Evolutionary conservation across 2,888 invertebrate species (phyloP).

Genomic region (Acleris laterana): DNA sequence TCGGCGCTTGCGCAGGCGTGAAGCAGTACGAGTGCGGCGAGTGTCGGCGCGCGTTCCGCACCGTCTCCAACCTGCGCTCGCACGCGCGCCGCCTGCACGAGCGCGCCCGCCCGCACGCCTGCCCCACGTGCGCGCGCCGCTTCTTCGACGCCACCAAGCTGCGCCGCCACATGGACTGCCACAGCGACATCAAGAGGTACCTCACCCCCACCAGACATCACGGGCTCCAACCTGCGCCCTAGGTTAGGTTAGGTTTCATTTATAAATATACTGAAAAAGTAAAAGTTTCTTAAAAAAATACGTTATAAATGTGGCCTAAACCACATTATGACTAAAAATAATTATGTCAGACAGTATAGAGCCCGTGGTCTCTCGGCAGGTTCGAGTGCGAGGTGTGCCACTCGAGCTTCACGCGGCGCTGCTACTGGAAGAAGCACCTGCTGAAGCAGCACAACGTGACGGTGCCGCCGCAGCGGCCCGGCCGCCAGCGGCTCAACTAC

Average conservation of each 20-base stretch:
- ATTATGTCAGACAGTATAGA: too few species aligned
- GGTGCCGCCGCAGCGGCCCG: constrained; percentile 58
- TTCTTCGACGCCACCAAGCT: constrained; percentile 49
- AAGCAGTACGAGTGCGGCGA: constrained; percentile 37
- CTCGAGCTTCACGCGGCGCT: constrained; percentile 60
- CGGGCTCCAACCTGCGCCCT: too few species aligned
- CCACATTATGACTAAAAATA: too few species aligned
- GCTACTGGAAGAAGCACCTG: constrained; percentile 68
- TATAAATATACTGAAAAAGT: too few species aligned
- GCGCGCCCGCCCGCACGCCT: constrained; percentile 27
- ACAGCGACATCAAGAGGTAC: constrained; percentile 63
- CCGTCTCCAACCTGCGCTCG: constrained; percentile 32
- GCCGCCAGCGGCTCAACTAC: constrained; percentile 46
- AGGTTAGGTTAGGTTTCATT: too few species aligned
- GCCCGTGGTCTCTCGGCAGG: too few species aligned
- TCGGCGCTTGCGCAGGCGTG: too few species aligned
- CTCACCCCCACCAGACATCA: too few species aligned
- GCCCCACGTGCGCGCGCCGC: constrained; percentile 22
- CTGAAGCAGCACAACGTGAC: constrained; percentile 58
- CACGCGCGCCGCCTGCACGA: constrained; percentile 36
- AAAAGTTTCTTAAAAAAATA: too few species aligned
- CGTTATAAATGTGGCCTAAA: too few species aligned
- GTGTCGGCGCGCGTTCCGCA: constrained; percentile 29
- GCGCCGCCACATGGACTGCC: constrained; percentile 59
- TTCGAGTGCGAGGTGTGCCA: constrained; percentile 64